A percentile compares a stretch with the other conserved stretches of the same genome.
Evolutionary conservation across 2,113 vertebrate species (phyloP).

Genomic region (Catharus fuscescens): DNA sequence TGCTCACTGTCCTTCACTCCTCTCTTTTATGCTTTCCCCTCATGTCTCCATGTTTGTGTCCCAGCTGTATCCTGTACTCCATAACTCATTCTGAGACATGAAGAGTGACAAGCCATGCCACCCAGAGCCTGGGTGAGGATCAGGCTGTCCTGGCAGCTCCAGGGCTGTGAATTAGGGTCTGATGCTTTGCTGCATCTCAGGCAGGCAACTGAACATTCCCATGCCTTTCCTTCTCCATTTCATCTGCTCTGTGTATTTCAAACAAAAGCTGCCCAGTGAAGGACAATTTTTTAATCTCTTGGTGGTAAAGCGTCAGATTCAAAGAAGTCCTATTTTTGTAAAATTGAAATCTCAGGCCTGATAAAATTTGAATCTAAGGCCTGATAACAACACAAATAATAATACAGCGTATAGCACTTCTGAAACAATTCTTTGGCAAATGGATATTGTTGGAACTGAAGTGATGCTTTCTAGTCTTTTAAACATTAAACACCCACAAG

Average conservation of each 20-base stretch:
- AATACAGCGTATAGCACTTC: not conserved
- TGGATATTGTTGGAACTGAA: not conserved
- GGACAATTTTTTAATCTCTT: not conserved
- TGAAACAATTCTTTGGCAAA: not conserved
- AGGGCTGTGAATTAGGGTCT: not conserved
- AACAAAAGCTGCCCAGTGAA: not conserved
- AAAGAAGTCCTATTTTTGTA: not conserved
- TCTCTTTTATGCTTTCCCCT: not conserved
- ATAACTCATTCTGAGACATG: not conserved
- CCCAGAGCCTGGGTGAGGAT: not conserved
- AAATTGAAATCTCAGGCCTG: not conserved
- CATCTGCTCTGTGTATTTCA: not conserved
- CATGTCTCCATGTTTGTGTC: not conserved
- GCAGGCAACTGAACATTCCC: not conserved
- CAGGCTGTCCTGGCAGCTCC: not conserved
- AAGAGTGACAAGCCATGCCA: not conserved
- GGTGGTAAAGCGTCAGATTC: not conserved
- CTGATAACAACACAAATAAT: not conserved
- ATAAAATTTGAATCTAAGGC: not conserved
- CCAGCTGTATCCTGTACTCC: not conserved
- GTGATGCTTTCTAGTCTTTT: not conserved
- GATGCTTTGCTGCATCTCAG: not conserved
- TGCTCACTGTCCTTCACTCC: not conserved
- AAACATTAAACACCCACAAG: not conserved
- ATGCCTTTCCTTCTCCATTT: not conserved